A percentile compares a stretch with the other conserved stretches of the same genome.
phyloP scores from a whole-genome alignment of 2,888 invertebrate genomes.

The Cyclophora punctaria region DNA sequence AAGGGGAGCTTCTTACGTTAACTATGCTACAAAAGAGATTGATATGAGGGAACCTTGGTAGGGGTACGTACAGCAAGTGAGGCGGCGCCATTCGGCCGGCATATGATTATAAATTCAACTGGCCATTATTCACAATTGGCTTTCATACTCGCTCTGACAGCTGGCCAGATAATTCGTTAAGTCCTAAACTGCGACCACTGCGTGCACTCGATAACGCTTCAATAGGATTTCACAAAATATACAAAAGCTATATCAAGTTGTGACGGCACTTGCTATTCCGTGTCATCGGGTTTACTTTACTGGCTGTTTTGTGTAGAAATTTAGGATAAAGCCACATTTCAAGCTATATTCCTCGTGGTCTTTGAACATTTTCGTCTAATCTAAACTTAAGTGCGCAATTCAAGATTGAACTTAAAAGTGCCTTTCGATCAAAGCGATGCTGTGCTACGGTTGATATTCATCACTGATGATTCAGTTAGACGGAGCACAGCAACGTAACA shows the following conservation, averaged over 20 bases:
- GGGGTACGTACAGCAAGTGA: conserved; percentile 4
- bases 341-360: too few species aligned
- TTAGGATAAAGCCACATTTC: not conserved
- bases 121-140: conserved; percentile 64
- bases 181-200: conserved; percentile 58
- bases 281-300: not conserved
- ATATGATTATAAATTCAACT: conserved; percentile 25
- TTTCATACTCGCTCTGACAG: conserved; percentile 53
- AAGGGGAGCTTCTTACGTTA: too few species aligned
- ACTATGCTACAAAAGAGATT: too few species aligned
- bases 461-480: too few species aligned
- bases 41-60: too few species aligned
- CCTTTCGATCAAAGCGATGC: too few species aligned
- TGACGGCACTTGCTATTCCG: conserved; percentile 5
- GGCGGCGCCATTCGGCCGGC: conserved; percentile 12
- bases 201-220: conserved; percentile 57
- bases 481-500: too few species aligned
- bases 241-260: conserved; percentile 26
- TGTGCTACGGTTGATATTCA: too few species aligned
- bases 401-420: too few species aligned
- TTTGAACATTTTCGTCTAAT: too few species aligned
- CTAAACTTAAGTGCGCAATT: too few species aligned
- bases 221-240: conserved; percentile 52
- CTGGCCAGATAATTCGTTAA: conserved; percentile 63
- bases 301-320: conserved; percentile 6